phyloP scores from a whole-genome alignment of 2,888 invertebrate species.

The Cancer borealis region DNA sequence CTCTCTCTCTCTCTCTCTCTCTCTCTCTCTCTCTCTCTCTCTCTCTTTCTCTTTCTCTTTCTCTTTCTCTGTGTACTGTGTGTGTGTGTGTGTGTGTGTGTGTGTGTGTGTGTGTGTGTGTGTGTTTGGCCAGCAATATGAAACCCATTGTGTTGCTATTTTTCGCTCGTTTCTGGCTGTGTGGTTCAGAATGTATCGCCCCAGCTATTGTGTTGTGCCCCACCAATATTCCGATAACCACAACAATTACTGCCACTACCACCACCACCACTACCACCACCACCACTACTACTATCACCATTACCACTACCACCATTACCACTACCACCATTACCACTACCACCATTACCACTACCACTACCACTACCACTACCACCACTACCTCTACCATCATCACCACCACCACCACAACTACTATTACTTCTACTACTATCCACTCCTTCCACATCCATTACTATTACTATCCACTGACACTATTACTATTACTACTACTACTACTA shows the following conservation, averaged over 20 bases:
- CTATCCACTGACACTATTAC: background rate
- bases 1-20: conserved; percentile 32
- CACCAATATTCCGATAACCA: conserved; percentile 31
- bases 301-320: background rate
- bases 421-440: too few species aligned
- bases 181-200: conserved; percentile 12
- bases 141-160: conserved; percentile 33
- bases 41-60: background rate
- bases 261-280: conserved; percentile 5
- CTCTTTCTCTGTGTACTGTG: background rate
- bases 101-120: conserved; percentile 23
- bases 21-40: conserved; percentile 30
- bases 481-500: background rate
- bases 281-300: background rate
- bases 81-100: too few species aligned
- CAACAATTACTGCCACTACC: conserved; percentile 3
- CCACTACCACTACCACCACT: background rate
- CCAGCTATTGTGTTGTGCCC: background rate
- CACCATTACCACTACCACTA: conserved; percentile 11
- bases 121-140: conserved; percentile 30
- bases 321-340: conserved; percentile 34
- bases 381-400: background rate
- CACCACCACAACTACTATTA: background rate
- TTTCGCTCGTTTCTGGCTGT: background rate
- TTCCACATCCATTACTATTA: too few species aligned